These are phyloP conservation scores for Linyphia triangularis DNA, from an alignment of 2,888 invertebrate genomes.

Conservation along the genomic window DNA sequence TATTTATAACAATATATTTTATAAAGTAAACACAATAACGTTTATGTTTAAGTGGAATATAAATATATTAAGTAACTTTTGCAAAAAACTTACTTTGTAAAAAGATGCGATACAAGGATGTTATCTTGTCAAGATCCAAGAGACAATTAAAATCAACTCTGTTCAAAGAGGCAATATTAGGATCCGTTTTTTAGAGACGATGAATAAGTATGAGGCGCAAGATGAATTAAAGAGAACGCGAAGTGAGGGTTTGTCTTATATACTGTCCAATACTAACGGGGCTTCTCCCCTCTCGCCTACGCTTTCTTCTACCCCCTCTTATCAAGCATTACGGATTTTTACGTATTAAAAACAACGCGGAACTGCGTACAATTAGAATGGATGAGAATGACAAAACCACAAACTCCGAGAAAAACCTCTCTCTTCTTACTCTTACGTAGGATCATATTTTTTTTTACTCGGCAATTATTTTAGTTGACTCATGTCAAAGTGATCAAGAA, in stretches of 20 bases:
- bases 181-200: neutral
- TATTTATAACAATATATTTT: too few relatives aligned
- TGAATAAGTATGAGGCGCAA: neutral
- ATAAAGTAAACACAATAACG: too few relatives aligned
- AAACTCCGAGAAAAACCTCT: slow-evolving; percentile 4
- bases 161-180: too few relatives aligned
- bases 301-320: slow-evolving; percentile 41
- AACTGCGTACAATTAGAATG: slow-evolving; percentile 38
- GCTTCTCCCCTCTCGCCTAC: slow-evolving; percentile 27
- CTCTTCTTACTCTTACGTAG: neutral
- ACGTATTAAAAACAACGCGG: slow-evolving; percentile 25
- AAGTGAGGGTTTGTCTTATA: slow-evolving; percentile 6
- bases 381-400: slow-evolving; percentile 57
- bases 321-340: slow-evolving; percentile 4
- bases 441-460: neutral
- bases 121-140: too few relatives aligned
- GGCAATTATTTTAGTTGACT: neutral
- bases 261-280: slow-evolving; percentile 3
- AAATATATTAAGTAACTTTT: too few relatives aligned
- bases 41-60: too few relatives aligned
- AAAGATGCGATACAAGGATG: too few relatives aligned
- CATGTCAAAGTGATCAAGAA: neutral
- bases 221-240: neutral
- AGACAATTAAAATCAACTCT: too few relatives aligned
- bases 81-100: too few relatives aligned